Evolutionary conservation across 2,797 vertebrate genomes (phyloP).

Genomic region (Pachyuromys duprasi): DNA sequence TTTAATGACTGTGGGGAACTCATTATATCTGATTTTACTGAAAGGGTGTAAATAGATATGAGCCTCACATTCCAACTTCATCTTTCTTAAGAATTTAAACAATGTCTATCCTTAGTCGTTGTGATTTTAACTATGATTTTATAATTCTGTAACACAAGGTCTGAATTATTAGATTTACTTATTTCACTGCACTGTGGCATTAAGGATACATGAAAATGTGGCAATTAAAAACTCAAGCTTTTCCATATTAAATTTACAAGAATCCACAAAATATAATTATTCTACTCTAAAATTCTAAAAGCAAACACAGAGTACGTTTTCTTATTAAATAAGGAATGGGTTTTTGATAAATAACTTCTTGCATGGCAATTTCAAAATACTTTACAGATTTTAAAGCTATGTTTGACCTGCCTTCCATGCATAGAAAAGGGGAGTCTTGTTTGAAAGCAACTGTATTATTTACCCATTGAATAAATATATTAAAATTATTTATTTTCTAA

Average conservation of each 20-base stretch:
- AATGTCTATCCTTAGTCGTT: constrained; percentile 55
- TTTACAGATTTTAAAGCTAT: constrained; percentile 1
- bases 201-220: neutral
- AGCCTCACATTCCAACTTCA: constrained; percentile 74
- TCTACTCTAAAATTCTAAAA: constrained; percentile 11
- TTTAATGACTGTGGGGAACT: constrained; percentile 82
- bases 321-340: neutral
- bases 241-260: constrained; percentile 22
- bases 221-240: constrained; percentile 8
- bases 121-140: constrained; percentile 66
- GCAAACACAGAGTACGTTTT: constrained; percentile 38
- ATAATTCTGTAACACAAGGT: constrained; percentile 55
- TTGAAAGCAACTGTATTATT: neutral
- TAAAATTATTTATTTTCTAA: neutral
- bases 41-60: constrained; percentile 68
- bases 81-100: constrained; percentile 73
- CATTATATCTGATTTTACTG: constrained; percentile 80
- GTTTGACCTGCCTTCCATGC: neutral
- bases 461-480: neutral
- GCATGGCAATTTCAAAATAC: constrained; percentile 25
- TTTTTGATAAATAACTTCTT: constrained; percentile 22
- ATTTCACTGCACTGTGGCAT: constrained; percentile 45
- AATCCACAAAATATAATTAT: constrained; percentile 5
- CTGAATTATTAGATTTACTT: constrained; percentile 70
- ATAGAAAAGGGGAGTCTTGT: neutral